Base-by-base conservation (phyloP, 35 echinoderm and acorn worm genomes). In the Lytechinus pictus region DNA sequence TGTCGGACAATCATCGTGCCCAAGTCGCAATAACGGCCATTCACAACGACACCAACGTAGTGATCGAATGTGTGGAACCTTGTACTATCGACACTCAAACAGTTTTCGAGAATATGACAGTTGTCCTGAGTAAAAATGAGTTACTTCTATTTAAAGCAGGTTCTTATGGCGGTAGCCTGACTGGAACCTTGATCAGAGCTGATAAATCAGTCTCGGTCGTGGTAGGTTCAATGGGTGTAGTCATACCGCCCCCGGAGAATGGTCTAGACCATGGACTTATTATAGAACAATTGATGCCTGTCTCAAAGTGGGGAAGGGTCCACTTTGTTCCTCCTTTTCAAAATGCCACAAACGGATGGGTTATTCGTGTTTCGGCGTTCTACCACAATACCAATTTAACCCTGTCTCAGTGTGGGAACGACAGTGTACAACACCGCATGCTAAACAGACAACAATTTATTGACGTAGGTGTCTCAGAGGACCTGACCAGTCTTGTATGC, bases 221-320 rank as follows among this genome's bases (percentile, higher is more conserved):
- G 10, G 92, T 93, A 14, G 92, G 55, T 27, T 33, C 54, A 19
- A 54, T 27, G 52, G 28, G 10, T n/a, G 92, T 93, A 93, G 9
- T 4, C 27, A 93, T 93, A 55, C 52, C 92, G 9, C 1, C 9
- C 9, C 0, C 86, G 13, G 8, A 4, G 10, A 0, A 0, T 9
- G 7, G 24, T 10, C n/a, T 93, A 44, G 92, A 93, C 0, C 52
- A 54, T 16, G 92, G 92, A 9, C 12, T 93, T 5, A 93, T 93
- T 6, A 93, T 93, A 28, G 92, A 93, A 57, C 92, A 93, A 54
- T 27, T 93, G 53, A 27, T 93, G 2, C 92, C 92, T 57, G 55
- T 93, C 3, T 93, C 92, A 55, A 54, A 93, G 11, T 57, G 52
- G 92, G 92, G 92, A 10, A 24, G 54, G 13, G 13, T 54, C 0